A percentile compares a stretch with the other conserved stretches of the same genome.
phyloP scores from a whole-genome alignment of 2,888 invertebrate genomes.

The Galerucella pusilla region DNA sequence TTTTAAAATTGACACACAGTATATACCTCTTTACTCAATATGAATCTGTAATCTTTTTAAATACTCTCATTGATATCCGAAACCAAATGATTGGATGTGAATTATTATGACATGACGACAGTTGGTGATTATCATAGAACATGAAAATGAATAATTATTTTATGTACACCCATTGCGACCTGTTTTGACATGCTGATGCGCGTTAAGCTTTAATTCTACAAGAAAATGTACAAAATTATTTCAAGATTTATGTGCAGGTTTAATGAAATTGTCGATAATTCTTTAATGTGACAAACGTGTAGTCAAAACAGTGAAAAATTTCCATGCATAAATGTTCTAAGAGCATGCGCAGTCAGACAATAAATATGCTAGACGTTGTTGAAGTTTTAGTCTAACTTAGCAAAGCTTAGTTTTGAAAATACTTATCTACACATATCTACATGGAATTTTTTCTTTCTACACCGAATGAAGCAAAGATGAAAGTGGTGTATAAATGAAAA shows the following conservation, averaged over 20 bases:
- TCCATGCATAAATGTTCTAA: neutral
- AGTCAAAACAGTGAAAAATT: neutral
- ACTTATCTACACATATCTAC: conserved; percentile 1
- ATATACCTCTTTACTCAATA: neutral
- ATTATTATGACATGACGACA: too few species aligned
- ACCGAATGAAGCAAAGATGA: neutral
- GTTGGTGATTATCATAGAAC: too few species aligned
- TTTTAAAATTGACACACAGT: neutral
- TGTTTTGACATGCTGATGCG: too few species aligned
- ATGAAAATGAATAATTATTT: too few species aligned
- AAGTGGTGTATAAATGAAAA: conserved; percentile 4
- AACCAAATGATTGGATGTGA: too few species aligned
- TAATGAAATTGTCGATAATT: neutral
- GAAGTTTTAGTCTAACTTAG: too few species aligned
- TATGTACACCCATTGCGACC: too few species aligned
- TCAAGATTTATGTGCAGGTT: neutral
- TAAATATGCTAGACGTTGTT: too few species aligned
- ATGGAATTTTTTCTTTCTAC: neutral
- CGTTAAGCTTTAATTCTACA: neutral
- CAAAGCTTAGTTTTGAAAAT: neutral
- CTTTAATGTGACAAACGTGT: neutral
- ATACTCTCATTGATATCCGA: too few species aligned
- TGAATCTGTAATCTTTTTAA: too few species aligned
- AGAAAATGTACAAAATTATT: neutral
- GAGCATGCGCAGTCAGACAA: too few species aligned